Percentiles rank a stretch among this genome's conserved stretches.
phyloP scores from a whole-genome alignment of 2,113 vertebrate species.

The Gallinago jamesoni region DNA sequence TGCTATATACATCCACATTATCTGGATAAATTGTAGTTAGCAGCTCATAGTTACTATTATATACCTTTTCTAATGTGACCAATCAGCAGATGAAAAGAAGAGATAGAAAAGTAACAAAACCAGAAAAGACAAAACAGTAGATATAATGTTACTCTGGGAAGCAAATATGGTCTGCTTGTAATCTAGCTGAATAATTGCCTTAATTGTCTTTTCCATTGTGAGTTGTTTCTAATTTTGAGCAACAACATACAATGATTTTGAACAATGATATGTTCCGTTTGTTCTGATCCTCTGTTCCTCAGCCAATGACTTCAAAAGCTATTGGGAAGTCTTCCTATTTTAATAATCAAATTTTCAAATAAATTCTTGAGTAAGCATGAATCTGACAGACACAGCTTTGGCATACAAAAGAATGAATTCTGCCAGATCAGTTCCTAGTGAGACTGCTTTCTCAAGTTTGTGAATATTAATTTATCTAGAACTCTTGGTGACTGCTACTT shows the following conservation, averaged over 20 bases:
- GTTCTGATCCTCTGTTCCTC: neutral
- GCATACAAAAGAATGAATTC: neutral
- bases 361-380: neutral
- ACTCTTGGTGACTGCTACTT: neutral
- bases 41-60: neutral
- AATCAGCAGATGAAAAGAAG: neutral
- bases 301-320: neutral
- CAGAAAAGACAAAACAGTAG: neutral
- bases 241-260: neutral
- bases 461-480: neutral
- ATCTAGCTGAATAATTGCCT: neutral
- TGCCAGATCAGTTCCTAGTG: neutral
- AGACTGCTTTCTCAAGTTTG: neutral
- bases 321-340: neutral
- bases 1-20: neutral
- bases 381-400: neutral
- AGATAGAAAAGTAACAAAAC: neutral
- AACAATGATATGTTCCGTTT: neutral
- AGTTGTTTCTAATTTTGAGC: neutral
- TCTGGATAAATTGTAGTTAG: neutral
- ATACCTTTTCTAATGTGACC: neutral
- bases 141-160: neutral
- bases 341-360: neutral
- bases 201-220: neutral
- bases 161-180: neutral